Evolutionary conservation across 2,113 vertebrate genomes (phyloP).

Genomic region (Nothobranchius kuhntae): DNA sequence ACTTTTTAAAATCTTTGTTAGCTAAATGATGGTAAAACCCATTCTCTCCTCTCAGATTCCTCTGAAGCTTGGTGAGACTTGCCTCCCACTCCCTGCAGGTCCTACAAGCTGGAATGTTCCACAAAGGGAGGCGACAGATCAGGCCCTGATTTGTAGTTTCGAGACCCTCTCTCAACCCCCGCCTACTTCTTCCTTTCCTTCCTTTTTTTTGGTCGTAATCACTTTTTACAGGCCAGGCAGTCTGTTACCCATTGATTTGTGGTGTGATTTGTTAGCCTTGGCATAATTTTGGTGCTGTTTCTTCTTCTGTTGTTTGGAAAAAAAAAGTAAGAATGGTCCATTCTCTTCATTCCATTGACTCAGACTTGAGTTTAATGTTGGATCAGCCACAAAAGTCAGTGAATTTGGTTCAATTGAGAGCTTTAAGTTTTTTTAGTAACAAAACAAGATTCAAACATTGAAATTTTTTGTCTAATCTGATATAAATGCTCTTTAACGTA

Average conservation of each 20-base stretch:
- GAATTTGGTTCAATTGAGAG: too few species aligned
- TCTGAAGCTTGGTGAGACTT: constrained; percentile 70
- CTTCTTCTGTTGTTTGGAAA: too few species aligned
- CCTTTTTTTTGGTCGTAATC: constrained; percentile 5
- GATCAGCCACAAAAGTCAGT: too few species aligned
- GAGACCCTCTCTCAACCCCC: constrained; percentile 24
- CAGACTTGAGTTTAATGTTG: too few species aligned
- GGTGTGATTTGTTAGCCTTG: not conserved
- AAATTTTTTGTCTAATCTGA: too few species aligned
- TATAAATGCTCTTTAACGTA: too few species aligned
- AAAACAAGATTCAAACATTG: too few species aligned
- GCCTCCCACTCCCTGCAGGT: constrained; percentile 73
- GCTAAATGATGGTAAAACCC: not conserved
- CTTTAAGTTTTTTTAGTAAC: too few species aligned
- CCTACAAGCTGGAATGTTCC: constrained; percentile 72
- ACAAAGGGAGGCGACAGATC: constrained; percentile 40
- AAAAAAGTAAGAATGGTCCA: too few species aligned
- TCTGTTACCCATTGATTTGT: not conserved
- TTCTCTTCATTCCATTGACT: too few species aligned
- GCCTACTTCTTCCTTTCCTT: constrained; percentile 3
- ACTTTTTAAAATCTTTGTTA: not conserved
- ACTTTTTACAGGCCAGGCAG: constrained; percentile 5
- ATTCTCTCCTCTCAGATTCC: constrained; percentile 53
- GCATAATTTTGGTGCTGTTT: not conserved
- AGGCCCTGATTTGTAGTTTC: constrained; percentile 66